phyloP scores from a whole-genome alignment of 2,888 invertebrate genomes.

The Neoitamus cyanurus region DNA sequence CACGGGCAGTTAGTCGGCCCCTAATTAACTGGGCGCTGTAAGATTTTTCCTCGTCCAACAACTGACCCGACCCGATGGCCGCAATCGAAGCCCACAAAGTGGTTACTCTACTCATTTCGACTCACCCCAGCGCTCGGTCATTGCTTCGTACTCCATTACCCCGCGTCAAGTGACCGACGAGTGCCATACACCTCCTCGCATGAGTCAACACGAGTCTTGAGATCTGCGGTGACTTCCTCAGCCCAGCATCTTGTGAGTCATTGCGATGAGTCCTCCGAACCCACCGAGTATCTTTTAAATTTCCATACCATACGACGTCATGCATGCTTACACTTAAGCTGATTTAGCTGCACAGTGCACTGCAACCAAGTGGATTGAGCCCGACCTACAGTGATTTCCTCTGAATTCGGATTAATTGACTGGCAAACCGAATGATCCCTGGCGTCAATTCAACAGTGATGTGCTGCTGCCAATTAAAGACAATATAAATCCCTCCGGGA shows the following conservation, averaged over 20 bases:
- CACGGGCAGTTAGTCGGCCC: conserved; percentile 14
- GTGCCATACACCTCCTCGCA: not conserved
- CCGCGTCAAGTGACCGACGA: not conserved
- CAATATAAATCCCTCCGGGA: not conserved
- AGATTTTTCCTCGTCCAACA: conserved; percentile 1
- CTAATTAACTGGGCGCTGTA: conserved; percentile 2
- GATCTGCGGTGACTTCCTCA: not conserved
- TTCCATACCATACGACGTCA: not conserved
- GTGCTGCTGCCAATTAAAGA: not conserved
- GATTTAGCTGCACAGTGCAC: not conserved
- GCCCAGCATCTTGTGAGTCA: conserved; percentile 7
- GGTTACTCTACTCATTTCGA: not conserved
- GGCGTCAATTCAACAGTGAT: not conserved
- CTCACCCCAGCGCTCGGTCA: not conserved
- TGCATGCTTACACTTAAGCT: conserved; percentile 7
- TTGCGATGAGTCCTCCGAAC: not conserved
- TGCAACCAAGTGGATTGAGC: not conserved
- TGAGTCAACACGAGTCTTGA: conserved; percentile 21
- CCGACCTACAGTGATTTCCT: not conserved
- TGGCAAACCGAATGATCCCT: conserved; percentile 9
- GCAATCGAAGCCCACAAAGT: not conserved
- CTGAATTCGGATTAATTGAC: conserved; percentile 20
- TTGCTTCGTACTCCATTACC: conserved; percentile 21
- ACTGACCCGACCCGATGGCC: conserved; percentile 23
- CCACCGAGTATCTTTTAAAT: not conserved